A percentile compares a stretch with the other conserved stretches of the same genome.
These are phyloP conservation scores for Caenorhabditis sp. DNA, from an alignment of 2,888 invertebrate species.

Conservation along the genomic window DNA sequence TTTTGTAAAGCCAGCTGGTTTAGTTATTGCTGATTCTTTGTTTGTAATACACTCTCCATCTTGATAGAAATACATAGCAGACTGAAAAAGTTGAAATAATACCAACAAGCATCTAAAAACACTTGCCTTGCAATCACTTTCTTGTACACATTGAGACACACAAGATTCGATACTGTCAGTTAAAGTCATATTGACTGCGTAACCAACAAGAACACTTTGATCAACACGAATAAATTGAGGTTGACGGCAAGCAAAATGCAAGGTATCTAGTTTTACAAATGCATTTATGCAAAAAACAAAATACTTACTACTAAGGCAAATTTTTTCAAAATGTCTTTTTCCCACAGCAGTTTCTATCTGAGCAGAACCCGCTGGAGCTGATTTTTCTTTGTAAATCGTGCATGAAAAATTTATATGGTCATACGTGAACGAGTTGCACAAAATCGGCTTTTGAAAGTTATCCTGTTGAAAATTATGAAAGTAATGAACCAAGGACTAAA, in stretches of 20 bases:
- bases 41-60: conserved; percentile 83
- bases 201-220: conserved; percentile 80
- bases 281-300: too few relatives aligned
- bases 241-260: conserved; percentile 75
- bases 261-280: background rate
- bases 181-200: conserved; percentile 74
- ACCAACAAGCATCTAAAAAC: background rate
- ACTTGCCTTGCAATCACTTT: conserved; percentile 76
- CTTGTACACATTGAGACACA: conserved; percentile 77
- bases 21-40: conserved; percentile 77
- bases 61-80: conserved; percentile 83
- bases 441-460: conserved; percentile 64
- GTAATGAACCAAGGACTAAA: too few relatives aligned
- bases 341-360: conserved; percentile 56
- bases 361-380: conserved; percentile 72
- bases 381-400: conserved; percentile 72
- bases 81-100: conserved; percentile 68
- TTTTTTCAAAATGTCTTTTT: conserved; percentile 81
- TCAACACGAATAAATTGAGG: conserved; percentile 80
- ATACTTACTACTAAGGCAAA: conserved; percentile 77
- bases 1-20: conserved; percentile 68
- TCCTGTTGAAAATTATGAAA: conserved; percentile 61
- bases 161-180: conserved; percentile 78
- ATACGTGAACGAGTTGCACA: conserved; percentile 78
- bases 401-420: conserved; percentile 76